Conservation (phyloP, 1,140 invertebrate genomes). For the Leptinotarsa texana region DNA sequence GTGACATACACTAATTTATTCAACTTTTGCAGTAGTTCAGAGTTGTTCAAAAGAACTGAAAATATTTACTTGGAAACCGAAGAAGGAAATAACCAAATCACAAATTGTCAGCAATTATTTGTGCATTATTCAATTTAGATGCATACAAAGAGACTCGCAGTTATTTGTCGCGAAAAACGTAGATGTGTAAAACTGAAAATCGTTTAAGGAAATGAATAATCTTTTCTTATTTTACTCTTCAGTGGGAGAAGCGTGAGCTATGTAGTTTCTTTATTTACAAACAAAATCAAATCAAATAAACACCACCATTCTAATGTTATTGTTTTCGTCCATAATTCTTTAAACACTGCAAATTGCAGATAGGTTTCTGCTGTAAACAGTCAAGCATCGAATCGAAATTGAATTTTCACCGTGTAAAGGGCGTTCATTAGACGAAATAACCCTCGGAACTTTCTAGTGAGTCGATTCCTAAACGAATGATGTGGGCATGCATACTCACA, state of each 20-base stretch:
- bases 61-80: not conserved
- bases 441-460: not conserved
- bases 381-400: no score
- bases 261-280: not conserved
- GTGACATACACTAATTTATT: not conserved
- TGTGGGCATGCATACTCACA: slow-evolving; percentile 22
- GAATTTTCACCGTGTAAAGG: not conserved
- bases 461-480: not conserved
- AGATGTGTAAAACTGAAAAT: not conserved
- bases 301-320: no score
- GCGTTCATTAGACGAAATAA: not conserved
- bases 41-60: not conserved
- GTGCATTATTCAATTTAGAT: slow-evolving; percentile 5
- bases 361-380: no score
- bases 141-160: not conserved
- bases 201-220: not conserved
- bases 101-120: not conserved
- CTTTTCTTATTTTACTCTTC: not conserved
- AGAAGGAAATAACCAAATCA: not conserved
- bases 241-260: not conserved
- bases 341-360: no score
- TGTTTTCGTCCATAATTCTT: no score
- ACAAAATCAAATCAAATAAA: not conserved
- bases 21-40: not conserved
- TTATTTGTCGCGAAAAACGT: not conserved